Conservation (phyloP, 2,113 vertebrate genomes). For the Mellivora capensis region DNA sequence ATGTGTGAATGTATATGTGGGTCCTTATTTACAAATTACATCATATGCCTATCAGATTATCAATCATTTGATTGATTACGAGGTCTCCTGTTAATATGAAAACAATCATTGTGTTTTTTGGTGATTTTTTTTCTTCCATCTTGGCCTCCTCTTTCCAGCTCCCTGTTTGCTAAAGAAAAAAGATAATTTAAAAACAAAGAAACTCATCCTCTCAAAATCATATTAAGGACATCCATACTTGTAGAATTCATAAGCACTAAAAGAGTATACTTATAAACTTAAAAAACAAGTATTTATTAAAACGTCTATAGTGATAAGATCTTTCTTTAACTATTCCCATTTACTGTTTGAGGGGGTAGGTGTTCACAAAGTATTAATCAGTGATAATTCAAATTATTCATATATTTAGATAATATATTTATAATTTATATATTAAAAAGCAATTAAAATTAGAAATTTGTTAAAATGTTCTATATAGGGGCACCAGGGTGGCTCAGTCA, state of each 20-base stretch:
- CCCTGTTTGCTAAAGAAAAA: not conserved
- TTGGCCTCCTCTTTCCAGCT: not conserved
- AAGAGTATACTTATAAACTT: not conserved
- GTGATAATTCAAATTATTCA: not conserved
- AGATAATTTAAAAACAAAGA: not conserved
- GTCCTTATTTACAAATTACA: not conserved
- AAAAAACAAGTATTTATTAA: not conserved
- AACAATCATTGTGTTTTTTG: not conserved
- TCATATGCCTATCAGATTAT: not conserved
- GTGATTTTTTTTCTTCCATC: not conserved
- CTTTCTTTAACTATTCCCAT: not conserved
- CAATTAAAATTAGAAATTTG: not conserved
- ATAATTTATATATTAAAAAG: not conserved
- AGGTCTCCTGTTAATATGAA: not conserved
- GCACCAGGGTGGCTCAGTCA: too few species aligned
- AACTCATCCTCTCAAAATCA: not conserved
- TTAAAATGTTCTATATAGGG: not conserved
- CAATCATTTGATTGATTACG: not conserved
- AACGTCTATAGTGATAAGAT: not conserved
- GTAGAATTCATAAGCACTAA: not conserved
- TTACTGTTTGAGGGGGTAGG: not conserved
- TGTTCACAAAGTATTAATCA: not conserved
- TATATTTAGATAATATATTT: not conserved
- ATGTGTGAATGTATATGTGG: not conserved
- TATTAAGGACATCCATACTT: not conserved